Base-by-base conservation (phyloP, 2,888 invertebrate genomes). In the Cenopis cana region DNA sequence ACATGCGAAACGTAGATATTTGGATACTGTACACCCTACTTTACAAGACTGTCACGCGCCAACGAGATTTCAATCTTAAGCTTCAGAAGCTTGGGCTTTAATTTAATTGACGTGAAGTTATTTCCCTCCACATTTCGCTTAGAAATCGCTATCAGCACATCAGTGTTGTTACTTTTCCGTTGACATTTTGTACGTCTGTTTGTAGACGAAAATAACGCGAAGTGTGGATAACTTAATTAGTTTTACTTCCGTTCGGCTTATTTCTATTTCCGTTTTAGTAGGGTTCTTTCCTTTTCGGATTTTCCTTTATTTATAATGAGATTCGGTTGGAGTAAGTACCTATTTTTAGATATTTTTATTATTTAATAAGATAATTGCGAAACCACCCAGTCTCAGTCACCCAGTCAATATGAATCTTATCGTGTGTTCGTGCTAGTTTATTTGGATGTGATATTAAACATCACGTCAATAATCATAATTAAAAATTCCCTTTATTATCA, bases 191-290 rank as follows among this genome's bases (percentile, higher is more conserved):
- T 86, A 89, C 88, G 81, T 78, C 84, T 90, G 89, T 91, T 91
- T 85, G 85, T 85, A 87, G 84, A 90, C 90, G 84, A 91, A 92
- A 93, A 91, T 93, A 93, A 87, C 86, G 83, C 81, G 85, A 84
- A 86, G 85, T 87, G 90, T 83, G 89, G 91, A 92, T 93, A 93
- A 92, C 88, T 91, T 93, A 92, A 93, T 93, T 92, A 92, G 91
- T 89, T 90, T 89, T 87, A 92, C 90, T 92, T 93, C 93, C 92
- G 90, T 88, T 90, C 84, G 78, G 86, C 85, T 88, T 90, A 91
- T 90, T 89, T 91, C 93, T 93, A 92, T 91, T 93, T 93, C 91
- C 91, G 92, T 88, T 90, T 87, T 85, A 79, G 84, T 86, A 83
- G 88, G 90, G 90, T 83, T 89, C 87, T 90, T 91, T 90, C 86